Evolutionary conservation across 2,113 vertebrate genomes (phyloP).

Genomic region (Zeus faber): DNA sequence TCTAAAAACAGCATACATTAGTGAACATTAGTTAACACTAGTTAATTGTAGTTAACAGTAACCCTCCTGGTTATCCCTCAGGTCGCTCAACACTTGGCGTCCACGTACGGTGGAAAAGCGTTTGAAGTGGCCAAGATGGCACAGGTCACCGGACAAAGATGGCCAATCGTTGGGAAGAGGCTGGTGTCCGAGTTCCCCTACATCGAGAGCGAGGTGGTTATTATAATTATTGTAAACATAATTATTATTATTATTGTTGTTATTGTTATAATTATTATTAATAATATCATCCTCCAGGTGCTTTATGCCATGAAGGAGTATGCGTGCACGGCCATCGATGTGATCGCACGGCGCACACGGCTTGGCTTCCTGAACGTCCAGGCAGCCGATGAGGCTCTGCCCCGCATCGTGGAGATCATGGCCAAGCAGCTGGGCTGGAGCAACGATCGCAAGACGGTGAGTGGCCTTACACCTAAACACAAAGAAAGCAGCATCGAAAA

Average conservation of each 20-base stretch:
- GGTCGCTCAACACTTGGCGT: constrained; percentile 92
- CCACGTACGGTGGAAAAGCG: constrained; percentile 88
- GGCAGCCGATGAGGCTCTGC: constrained; percentile 93
- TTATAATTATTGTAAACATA: no score
- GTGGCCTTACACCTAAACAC: no score
- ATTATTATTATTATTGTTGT: no score
- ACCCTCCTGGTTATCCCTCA: constrained; percentile 31
- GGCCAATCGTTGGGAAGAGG: constrained; percentile 93
- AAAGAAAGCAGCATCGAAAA: no score
- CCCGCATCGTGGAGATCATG: constrained; percentile 92
- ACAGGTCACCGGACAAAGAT: constrained; percentile 90
- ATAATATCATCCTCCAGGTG: constrained; percentile 75
- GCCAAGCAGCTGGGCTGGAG: constrained; percentile 88
- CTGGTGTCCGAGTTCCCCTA: constrained; percentile 97
- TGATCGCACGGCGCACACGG: constrained; percentile 90
- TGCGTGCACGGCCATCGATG: constrained; percentile 89
- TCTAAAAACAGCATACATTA: no score
- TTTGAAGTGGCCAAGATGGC: constrained; percentile 96
- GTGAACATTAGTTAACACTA: not conserved
- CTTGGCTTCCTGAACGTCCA: constrained; percentile 95
- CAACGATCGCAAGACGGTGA: constrained; percentile 83
- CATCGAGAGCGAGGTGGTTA: constrained; percentile 98
- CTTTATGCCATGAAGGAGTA: constrained; percentile 91
- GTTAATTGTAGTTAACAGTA: not conserved
- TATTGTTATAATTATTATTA: no score